Evolutionary conservation across 2,113 vertebrate genomes (phyloP), one percentile per base, ranked within the genome.

Genomic region (Procapra przewalskii): DNA sequence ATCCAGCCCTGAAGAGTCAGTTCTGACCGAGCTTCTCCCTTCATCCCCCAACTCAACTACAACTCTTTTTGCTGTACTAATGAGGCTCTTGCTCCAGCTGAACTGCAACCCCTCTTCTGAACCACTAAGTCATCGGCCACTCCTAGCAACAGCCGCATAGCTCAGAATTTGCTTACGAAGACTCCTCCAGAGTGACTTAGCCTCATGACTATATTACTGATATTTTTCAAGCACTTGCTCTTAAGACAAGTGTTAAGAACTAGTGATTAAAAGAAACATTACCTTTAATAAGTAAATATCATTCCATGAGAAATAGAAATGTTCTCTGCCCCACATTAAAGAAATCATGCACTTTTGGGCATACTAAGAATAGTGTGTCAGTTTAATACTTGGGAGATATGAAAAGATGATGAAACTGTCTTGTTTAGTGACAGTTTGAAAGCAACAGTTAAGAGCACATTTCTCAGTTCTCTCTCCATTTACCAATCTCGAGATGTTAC

Each of bases 211-310:
- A 29, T 14, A 16, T 60, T 7, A 40, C 75, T 33, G 36, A 17
- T 60, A 10, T 29, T 27, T 81, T 79, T 43, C 15, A 85, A 93
- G 17, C 17, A 36, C 27, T 83, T 77, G 27, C 17, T 60, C 29
- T 92, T 97, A 88, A 60, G 62, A 43, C 9, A 77, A 64, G 29
- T 52, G 2, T 40, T 62, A 40, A 91, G 59, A 86, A 92, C 33
- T 64, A 93, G 19, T 62, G 95, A 89, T 29, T 71, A 81, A 75
- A 83, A 84, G 92, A 97, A 96, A 50, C 29, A 86, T 71, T 31
- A 45, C n/a, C 84, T 71, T 91, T 40, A 43, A 52, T 48, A 83
- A 27, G 16, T 27, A 91, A 57, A 57, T 57, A 81, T 8, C 8
- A 59, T 9, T 89, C 79, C 52, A 48, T 55, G 55, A 89, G 89